Base-by-base conservation (phyloP, 2,797 vertebrate species). In the Galago senegalensis region DNA sequence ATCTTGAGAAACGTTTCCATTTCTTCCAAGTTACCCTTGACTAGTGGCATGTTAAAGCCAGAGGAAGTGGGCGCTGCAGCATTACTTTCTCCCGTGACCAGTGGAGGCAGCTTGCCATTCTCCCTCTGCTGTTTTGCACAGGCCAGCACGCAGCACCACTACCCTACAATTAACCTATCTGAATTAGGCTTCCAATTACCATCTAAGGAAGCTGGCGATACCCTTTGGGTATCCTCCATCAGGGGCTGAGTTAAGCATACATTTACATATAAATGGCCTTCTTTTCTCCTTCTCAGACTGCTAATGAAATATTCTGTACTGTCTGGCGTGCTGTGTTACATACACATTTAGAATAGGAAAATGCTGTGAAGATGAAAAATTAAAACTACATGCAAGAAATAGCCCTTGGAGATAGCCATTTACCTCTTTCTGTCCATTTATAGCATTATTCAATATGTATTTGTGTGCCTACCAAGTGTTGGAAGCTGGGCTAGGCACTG, bases 181-280 rank as follows among this genome's bases (percentile, higher is more conserved):
- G 97, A 97, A 97, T 96, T 88, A 97, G 91, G 73, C 87, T 97
- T 94, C 94, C 91, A 97, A 65, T 96, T 96, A 93, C 86, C 31
- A 58, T 88, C 63, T 49, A 70, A 92, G 85, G 73, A 96, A 90
- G 77, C 83, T 77, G 65, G 92, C 69, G 63, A 93, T 82, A 94
- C 84, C 94, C 91, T 96, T 96, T 97, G 94, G 87, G 94, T 84
- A 82, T 88, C 97, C 65, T 37, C 89, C 87, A 80, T 94, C 96
- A 63, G 92, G 89, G 94, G 79, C 80, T 95, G 95, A 97, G 87
- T 97, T 97, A 98, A 95, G 94, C 83, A 75, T 73, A 92, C 79
- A 97, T 97, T 98, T 97, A 91, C 69, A 97, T 95, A 75, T 75
- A 98, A 98, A 98, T 96, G 10, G 84, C 85, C 93, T 95, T 61